A percentile compares a stretch with the other conserved stretches of the same genome.
These are phyloP conservation scores for Drosophila oshimai DNA, from an alignment of 1,140 invertebrate species.

Conservation along the genomic window DNA sequence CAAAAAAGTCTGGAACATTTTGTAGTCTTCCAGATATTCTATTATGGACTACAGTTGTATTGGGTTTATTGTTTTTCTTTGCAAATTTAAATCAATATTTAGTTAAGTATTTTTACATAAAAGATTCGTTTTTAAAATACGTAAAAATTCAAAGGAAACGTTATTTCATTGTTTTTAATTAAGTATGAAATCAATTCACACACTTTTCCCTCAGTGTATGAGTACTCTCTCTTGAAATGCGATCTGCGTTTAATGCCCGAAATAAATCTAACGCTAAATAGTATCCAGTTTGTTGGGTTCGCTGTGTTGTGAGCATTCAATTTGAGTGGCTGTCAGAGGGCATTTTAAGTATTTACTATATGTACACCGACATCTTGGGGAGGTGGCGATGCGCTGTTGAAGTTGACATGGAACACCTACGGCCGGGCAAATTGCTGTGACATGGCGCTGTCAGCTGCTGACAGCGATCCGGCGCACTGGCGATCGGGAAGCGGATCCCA, in stretches of 20 bases:
- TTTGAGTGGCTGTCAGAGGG: slow-evolving; percentile 65
- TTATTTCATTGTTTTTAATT: too few species aligned
- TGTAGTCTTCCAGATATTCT: too few species aligned
- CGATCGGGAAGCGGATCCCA: slow-evolving; percentile 37
- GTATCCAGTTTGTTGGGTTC: slow-evolving; percentile 36
- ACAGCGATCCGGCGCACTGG: slow-evolving; percentile 45
- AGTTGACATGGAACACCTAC: slow-evolving; percentile 47
- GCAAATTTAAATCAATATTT: too few species aligned
- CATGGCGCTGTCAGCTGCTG: slow-evolving; percentile 78
- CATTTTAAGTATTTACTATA: slow-evolving; percentile 23
- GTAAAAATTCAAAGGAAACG: too few species aligned
- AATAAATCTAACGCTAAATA: slow-evolving; percentile 76
- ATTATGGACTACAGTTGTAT: too few species aligned
- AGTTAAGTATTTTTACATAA: too few species aligned
- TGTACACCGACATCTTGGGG: slow-evolving; percentile 34
- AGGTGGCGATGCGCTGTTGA: slow-evolving; percentile 29
- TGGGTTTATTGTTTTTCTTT: too few species aligned
- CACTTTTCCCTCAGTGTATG: background rate
- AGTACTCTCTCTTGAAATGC: slow-evolving; percentile 54
- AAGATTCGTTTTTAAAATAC: too few species aligned
- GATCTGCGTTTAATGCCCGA: slow-evolving; percentile 72
- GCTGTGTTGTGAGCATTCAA: slow-evolving; percentile 56
- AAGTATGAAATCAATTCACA: background rate
- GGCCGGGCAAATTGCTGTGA: slow-evolving; percentile 75
- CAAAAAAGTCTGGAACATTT: too few species aligned